These are phyloP conservation scores for Luffia ferchaultella DNA, from an alignment of 2,888 invertebrate genomes.

Conservation along the genomic window DNA sequence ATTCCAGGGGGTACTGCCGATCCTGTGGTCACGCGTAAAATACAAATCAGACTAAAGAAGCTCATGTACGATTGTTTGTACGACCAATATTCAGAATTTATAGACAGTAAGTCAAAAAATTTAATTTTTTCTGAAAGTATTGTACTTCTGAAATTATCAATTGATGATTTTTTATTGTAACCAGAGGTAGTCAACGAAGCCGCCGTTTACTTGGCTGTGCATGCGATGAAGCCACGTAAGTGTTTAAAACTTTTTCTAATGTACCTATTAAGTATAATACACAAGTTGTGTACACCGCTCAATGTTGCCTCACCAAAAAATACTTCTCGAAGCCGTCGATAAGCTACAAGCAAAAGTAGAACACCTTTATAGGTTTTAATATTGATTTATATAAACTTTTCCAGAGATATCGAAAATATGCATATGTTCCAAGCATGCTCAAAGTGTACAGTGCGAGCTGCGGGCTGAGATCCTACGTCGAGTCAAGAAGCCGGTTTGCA, in stretches of 20 bases:
- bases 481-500: slow-evolving; percentile 38
- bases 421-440: too few relatives aligned
- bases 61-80: slow-evolving; percentile 29
- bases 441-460: slow-evolving; percentile 42
- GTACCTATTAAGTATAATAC: neutral
- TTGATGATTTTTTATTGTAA: too few relatives aligned
- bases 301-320: too few relatives aligned
- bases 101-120: slow-evolving; percentile 27
- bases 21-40: slow-evolving; percentile 42
- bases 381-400: too few relatives aligned
- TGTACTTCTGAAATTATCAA: too few relatives aligned
- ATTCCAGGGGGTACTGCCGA: too few relatives aligned
- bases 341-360: too few relatives aligned
- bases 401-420: too few relatives aligned
- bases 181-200: slow-evolving; percentile 43
- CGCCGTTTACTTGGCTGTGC: slow-evolving; percentile 38
- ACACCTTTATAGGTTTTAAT: too few relatives aligned
- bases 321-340: too few relatives aligned
- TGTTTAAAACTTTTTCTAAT: neutral
- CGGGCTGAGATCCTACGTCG: slow-evolving; percentile 49
- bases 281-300: neutral
- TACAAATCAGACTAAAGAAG: slow-evolving; percentile 40
- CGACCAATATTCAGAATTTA: slow-evolving; percentile 23
- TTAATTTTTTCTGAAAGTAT: neutral
- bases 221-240: slow-evolving; percentile 43